These are phyloP conservation scores for Eugnorisma glareosa DNA, from an alignment of 2,888 invertebrate genomes.

Conservation along the genomic window DNA sequence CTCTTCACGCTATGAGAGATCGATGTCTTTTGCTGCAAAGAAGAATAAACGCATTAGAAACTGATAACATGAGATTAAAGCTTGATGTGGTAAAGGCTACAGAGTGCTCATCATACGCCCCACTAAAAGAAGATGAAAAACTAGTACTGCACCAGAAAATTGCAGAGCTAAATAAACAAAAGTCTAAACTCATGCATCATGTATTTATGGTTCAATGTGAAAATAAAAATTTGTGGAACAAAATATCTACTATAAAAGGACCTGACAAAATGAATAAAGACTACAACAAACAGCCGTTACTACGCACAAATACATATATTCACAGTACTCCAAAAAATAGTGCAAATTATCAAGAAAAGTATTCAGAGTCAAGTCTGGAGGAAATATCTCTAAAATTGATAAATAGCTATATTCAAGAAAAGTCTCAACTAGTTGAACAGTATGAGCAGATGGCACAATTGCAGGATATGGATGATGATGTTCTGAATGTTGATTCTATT, in stretches of 20 bases:
- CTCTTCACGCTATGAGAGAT: slow-evolving; percentile 95
- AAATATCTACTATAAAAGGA: slow-evolving; percentile 90
- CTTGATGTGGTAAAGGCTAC: slow-evolving; percentile 80
- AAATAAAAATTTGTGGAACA: slow-evolving; percentile 95
- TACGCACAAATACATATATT: slow-evolving; percentile 92
- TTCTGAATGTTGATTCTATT: slow-evolving; percentile 91
- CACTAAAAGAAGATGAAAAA: slow-evolving; percentile 86
- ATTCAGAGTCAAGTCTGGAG: slow-evolving; percentile 92
- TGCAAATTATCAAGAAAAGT: slow-evolving; percentile 89
- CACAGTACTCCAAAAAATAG: slow-evolving; percentile 92
- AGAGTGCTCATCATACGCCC: slow-evolving; percentile 78
- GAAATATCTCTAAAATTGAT: slow-evolving; percentile 94
- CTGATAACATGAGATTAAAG: slow-evolving; percentile 93
- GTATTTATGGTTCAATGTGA: slow-evolving; percentile 95
- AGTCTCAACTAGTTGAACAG: slow-evolving; percentile 92
- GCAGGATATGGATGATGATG: slow-evolving; percentile 88
- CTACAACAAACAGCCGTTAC: slow-evolving; percentile 78
- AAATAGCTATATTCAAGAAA: slow-evolving; percentile 93
- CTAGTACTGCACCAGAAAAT: slow-evolving; percentile 91
- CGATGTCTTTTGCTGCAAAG: slow-evolving; percentile 94
- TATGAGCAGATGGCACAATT: slow-evolving; percentile 92
- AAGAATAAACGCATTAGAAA: slow-evolving; percentile 93
- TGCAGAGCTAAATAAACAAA: slow-evolving; percentile 93
- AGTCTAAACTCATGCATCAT: slow-evolving; percentile 94
- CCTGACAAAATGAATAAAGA: slow-evolving; percentile 78